Conservation (phyloP, 2,113 vertebrate species). For the Sylvilagus bachmani region DNA sequence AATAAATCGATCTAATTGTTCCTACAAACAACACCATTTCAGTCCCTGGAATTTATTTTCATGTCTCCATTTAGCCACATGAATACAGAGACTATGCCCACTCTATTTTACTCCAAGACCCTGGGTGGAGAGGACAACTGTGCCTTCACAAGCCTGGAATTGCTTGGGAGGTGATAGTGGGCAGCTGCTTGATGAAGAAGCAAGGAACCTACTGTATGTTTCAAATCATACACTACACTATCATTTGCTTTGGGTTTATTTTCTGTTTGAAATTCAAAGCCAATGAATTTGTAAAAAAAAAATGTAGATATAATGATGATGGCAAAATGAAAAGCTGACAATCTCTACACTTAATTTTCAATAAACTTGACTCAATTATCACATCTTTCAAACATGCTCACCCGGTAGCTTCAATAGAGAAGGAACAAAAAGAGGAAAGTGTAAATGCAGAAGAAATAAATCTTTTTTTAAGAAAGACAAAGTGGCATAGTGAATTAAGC, state of each 20-base stretch:
- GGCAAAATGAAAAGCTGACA: neutral
- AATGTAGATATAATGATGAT: neutral
- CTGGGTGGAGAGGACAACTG: accelerated
- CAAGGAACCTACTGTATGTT: accelerated
- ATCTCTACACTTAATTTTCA: neutral
- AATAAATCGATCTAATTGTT: neutral
- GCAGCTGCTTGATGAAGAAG: no score
- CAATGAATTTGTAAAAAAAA: neutral
- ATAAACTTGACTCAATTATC: neutral
- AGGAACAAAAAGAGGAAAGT: neutral
- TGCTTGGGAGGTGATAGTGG: neutral
- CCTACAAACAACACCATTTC: neutral
- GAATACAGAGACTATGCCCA: neutral
- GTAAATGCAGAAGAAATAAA: neutral
- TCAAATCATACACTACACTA: neutral
- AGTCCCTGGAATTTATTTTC: neutral
- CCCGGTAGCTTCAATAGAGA: neutral
- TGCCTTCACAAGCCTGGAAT: neutral
- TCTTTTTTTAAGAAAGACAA: neutral
- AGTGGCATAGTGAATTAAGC: no score
- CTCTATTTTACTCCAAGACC: neutral
- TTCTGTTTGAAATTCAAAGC: neutral
- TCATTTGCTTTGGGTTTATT: neutral
- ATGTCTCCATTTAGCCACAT: neutral
- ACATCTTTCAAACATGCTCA: neutral